A percentile compares a stretch with the other conserved stretches of the same genome.
Evolutionary conservation across 1,140 invertebrate species (phyloP).

Genomic region (Trachymyrmex cornetzi): DNA sequence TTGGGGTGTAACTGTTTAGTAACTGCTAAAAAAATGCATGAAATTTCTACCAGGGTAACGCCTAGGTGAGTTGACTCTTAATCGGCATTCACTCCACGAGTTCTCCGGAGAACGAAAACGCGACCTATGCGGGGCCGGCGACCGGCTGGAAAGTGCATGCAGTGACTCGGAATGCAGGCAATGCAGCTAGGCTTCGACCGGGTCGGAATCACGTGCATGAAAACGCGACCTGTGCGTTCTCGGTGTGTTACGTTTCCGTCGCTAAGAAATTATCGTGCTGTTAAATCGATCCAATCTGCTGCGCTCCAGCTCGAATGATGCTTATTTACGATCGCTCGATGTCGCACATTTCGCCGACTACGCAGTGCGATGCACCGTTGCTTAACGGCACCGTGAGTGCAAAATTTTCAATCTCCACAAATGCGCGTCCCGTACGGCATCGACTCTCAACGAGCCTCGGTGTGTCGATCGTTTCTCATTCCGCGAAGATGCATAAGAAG

Average conservation of each 20-base stretch:
- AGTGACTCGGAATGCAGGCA: slow-evolving; percentile 41
- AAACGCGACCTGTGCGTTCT: slow-evolving; percentile 10
- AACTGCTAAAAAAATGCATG: too few species aligned
- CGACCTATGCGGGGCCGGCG: not conserved
- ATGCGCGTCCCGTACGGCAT: not conserved
- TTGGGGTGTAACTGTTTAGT: too few species aligned
- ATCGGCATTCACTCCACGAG: slow-evolving; percentile 21
- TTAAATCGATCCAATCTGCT: slow-evolving; percentile 50
- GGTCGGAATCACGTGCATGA: slow-evolving; percentile 19
- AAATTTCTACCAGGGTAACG: too few species aligned
- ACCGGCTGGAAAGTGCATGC: slow-evolving; percentile 44
- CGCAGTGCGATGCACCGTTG: slow-evolving; percentile 69
- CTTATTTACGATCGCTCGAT: not conserved
- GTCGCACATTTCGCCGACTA: not conserved
- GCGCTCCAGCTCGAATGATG: not conserved
- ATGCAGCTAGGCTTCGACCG: slow-evolving; percentile 22
- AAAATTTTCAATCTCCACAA: slow-evolving; percentile 64
- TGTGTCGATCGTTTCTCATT: slow-evolving; percentile 10
- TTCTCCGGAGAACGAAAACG: slow-evolving; percentile 4
- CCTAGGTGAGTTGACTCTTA: not conserved
- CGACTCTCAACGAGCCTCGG: not conserved
- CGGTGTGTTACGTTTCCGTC: not conserved
- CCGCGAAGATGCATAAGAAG: not conserved
- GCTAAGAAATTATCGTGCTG: slow-evolving; percentile 22
- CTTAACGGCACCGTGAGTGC: slow-evolving; percentile 75